Conservation (phyloP, 2,888 invertebrate species). For the Plusia festucae region DNA sequence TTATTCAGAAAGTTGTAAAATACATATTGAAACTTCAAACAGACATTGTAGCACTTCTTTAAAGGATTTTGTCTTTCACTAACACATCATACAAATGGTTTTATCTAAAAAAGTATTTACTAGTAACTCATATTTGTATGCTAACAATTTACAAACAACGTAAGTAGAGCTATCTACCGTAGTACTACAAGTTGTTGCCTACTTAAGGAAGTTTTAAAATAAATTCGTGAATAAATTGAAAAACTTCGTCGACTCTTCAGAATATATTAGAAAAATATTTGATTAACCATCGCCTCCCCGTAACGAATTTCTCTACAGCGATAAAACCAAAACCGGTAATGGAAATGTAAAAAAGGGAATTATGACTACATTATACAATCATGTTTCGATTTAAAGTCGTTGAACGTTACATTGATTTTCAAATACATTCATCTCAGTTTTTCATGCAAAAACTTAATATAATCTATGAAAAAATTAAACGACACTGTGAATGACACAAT, state of each 20-base stretch:
- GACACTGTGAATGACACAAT: no score
- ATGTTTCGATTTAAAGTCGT: conserved; percentile 11
- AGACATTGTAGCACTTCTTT: no score
- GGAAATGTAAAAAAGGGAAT: not conserved
- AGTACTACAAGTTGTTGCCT: conserved; percentile 13
- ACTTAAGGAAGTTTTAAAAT: conserved; percentile 14
- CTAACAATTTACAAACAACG: no score
- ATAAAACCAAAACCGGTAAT: not conserved
- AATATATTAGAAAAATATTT: conserved; percentile 12
- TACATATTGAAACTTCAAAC: no score
- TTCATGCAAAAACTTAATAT: not conserved
- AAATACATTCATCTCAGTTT: conserved; percentile 14
- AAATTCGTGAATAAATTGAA: conserved; percentile 14
- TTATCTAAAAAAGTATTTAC: no score
- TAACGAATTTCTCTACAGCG: not conserved
- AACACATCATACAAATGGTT: no score
- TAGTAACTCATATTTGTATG: no score
- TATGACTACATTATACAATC: not conserved
- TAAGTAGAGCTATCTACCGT: not conserved
- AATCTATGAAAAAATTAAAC: no score
- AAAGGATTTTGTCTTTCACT: no score
- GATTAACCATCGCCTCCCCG: conserved; percentile 5
- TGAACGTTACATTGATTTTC: conserved; percentile 9
- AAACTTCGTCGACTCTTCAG: conserved; percentile 10
- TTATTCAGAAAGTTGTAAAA: no score